phyloP scores from a whole-genome alignment of 2,888 invertebrate species.

The Laspeyria flexula region DNA sequence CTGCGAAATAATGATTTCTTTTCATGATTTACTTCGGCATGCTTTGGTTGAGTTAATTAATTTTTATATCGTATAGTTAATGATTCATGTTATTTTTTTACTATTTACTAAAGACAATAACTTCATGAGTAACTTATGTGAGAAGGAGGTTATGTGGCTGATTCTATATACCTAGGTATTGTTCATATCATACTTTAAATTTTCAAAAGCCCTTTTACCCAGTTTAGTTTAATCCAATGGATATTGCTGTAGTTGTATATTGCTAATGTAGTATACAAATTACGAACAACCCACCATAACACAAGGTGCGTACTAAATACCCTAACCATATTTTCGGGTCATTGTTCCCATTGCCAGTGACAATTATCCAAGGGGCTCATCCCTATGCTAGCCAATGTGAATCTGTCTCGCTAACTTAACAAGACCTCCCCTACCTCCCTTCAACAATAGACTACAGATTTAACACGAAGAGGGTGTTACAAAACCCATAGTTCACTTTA shows the following conservation, averaged over 20 bases:
- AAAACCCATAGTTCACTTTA: slow-evolving; percentile 13
- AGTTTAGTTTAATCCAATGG: not conserved
- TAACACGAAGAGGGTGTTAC: slow-evolving; percentile 1
- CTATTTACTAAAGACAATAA: too few species aligned
- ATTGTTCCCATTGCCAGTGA: slow-evolving; percentile 59
- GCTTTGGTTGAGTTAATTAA: too few species aligned
- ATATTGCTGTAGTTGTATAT: slow-evolving; percentile 1
- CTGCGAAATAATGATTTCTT: too few species aligned
- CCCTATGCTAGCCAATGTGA: slow-evolving; percentile 52
- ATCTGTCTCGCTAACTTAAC: slow-evolving; percentile 39
- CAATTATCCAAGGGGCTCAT: slow-evolving; percentile 64
- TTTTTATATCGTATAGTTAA: too few species aligned
- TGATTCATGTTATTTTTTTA: too few species aligned
- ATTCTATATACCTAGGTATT: too few species aligned
- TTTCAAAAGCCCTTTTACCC: too few species aligned
- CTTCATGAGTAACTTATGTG: too few species aligned
- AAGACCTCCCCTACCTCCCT: slow-evolving; percentile 31
- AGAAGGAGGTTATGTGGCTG: too few species aligned
- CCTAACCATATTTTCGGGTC: slow-evolving; percentile 57
- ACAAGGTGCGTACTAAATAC: slow-evolving; percentile 29
- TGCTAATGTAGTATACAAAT: slow-evolving; percentile 17
- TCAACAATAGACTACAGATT: slow-evolving; percentile 11
- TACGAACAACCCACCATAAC: slow-evolving; percentile 27
- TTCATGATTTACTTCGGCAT: too few species aligned
- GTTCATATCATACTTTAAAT: too few species aligned